Evolutionary conservation across 2,113 vertebrate species (phyloP).

Genomic region (Myiozetetes cayanensis): DNA sequence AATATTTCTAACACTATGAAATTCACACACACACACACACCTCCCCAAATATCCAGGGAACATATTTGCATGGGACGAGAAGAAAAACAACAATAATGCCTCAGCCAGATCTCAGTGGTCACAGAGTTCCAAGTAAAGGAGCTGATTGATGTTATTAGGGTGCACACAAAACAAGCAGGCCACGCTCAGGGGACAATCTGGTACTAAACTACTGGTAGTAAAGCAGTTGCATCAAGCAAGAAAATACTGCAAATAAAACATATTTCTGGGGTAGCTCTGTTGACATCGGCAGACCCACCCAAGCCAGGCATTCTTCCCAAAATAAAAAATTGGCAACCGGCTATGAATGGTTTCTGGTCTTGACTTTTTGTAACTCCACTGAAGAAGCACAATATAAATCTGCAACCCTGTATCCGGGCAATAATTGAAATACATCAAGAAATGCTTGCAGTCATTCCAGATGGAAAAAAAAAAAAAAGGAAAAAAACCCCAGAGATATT

Average conservation of each 20-base stretch:
- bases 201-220: neutral
- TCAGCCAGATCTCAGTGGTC: neutral
- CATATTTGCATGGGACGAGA: neutral
- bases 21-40: neutral
- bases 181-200: neutral
- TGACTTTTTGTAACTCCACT: constrained; percentile 45
- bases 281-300: constrained; percentile 29
- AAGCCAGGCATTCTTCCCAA: constrained; percentile 38
- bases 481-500: neutral
- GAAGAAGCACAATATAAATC: constrained; percentile 56
- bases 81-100: neutral
- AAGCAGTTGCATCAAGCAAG: neutral
- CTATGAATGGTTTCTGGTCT: constrained; percentile 35
- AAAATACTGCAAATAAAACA: neutral
- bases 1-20: neutral
- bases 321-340: constrained; percentile 46
- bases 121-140: neutral
- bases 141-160: neutral
- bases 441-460: neutral
- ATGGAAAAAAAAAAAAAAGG: neutral
- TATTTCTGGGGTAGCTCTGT: neutral
- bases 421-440: constrained; percentile 34
- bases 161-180: neutral
- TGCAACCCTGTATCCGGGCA: constrained; percentile 34
- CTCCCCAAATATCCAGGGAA: neutral